Conservation (phyloP, 2,113 vertebrate species). For the cat (Felis catus) region F.catus_Fca126_mat1.0 CM031419.1:32254501-32255000, state of each 20-base stretch:
- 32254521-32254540: not conserved
- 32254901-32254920: not conserved
- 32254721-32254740: not conserved
- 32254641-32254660: not conserved
- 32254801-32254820: not conserved
- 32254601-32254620: not conserved
- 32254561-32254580: rapidly evolving
- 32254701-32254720: not conserved
- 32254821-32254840: not conserved
- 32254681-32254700: not conserved
- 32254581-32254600: rapidly evolving
- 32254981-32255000: not conserved
- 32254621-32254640: not conserved
- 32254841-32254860: not conserved
- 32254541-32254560: not conserved
- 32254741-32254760: too few relatives aligned
- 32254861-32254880: rapidly evolving
- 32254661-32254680: not conserved
- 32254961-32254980: not conserved
- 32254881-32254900: not conserved
- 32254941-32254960: too few relatives aligned
- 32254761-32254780: not conserved
- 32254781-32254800: not conserved
- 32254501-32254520: not conserved
- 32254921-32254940: not conserved